Evolutionary conservation across 2,113 vertebrate genomes (phyloP).

Genomic region (Xenopus tropicalis): UCB_Xtro_10.0 CM004445.2:23534001-23534500

Average conservation of each 20-base stretch:
- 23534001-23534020: slow-evolving; percentile 86
- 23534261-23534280: slow-evolving; percentile 66
- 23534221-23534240: slow-evolving; percentile 63
- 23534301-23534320: slow-evolving; percentile 57
- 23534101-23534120: slow-evolving; percentile 84
- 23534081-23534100: slow-evolving; percentile 85
- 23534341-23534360: slow-evolving; percentile 51
- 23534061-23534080: slow-evolving; percentile 82
- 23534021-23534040: slow-evolving; percentile 77
- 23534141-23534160: slow-evolving; percentile 85
- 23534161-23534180: slow-evolving; percentile 81
- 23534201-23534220: slow-evolving; percentile 73
- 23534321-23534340: slow-evolving; percentile 55
- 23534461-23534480: background rate
- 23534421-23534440: background rate
- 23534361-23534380: background rate
- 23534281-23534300: slow-evolving; percentile 63
- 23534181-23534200: slow-evolving; percentile 88
- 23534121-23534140: slow-evolving; percentile 86
- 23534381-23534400: background rate
- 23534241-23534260: slow-evolving; percentile 77
- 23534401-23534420: background rate
- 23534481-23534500: slow-evolving; percentile 6
- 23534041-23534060: slow-evolving; percentile 79
- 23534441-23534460: background rate